Evolutionary conservation across 2,888 invertebrate species (phyloP).

Genomic region (Pyrgus malvae): DNA sequence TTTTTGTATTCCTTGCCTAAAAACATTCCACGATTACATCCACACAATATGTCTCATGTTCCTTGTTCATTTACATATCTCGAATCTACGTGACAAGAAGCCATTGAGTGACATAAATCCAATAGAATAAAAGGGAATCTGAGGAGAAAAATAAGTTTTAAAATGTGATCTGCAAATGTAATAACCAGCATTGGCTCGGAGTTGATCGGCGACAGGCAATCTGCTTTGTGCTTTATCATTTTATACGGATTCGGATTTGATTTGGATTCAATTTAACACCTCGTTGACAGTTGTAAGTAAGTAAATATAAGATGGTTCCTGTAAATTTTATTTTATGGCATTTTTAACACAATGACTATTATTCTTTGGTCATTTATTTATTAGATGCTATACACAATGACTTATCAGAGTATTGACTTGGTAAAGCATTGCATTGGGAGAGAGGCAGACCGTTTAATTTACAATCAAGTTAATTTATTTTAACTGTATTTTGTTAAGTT

Average conservation of each 20-base stretch:
- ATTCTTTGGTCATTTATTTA: too few relatives aligned
- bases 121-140: conserved; percentile 21
- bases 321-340: not conserved
- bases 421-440: too few relatives aligned
- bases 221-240: conserved; percentile 19
- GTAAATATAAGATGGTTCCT: not conserved
- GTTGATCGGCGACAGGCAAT: conserved; percentile 21
- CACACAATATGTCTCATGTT: not conserved
- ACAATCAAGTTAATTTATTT: too few relatives aligned
- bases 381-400: too few relatives aligned
- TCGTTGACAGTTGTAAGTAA: too few relatives aligned
- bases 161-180: conserved; percentile 26
- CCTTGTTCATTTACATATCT: not conserved
- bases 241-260: conserved; percentile 3
- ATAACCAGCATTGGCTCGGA: conserved; percentile 18
- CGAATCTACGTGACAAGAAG: conserved; percentile 1
- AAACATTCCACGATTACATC: not conserved
- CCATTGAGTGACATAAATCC: conserved; percentile 23
- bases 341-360: too few relatives aligned
- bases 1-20: too few relatives aligned
- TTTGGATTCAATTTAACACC: not conserved
- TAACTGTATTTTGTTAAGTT: too few relatives aligned
- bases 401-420: too few relatives aligned
- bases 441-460: too few relatives aligned
- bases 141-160: conserved; percentile 21